Evolutionary conservation across 2,888 invertebrate genomes (phyloP).

Genomic region (Mythimna lalbum): DNA sequence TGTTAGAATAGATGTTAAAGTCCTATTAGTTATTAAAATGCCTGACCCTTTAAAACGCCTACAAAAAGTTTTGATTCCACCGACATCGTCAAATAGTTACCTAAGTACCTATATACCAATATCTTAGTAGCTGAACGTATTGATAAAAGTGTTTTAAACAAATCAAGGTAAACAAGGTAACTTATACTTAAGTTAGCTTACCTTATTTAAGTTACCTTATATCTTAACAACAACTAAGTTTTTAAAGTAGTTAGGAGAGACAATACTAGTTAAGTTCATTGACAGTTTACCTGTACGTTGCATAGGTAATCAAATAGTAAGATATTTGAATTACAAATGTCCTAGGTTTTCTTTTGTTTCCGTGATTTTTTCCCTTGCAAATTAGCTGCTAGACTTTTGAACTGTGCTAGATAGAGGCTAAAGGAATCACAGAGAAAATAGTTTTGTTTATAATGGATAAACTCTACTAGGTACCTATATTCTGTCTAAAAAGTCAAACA

Average conservation of each 20-base stretch:
- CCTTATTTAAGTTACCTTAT: too few relatives aligned
- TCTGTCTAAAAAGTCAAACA: too few relatives aligned
- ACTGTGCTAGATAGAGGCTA: constrained; percentile 17
- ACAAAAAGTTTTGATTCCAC: not conserved
- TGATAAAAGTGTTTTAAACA: not conserved
- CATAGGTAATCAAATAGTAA: constrained; percentile 15
- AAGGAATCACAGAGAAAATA: not conserved
- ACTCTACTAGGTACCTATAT: too few relatives aligned
- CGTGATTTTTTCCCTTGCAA: constrained; percentile 42
- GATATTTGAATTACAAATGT: constrained; percentile 51
- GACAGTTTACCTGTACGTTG: constrained; percentile 23
- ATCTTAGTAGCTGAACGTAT: not conserved
- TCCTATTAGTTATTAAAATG: not conserved
- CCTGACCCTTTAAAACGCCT: not conserved
- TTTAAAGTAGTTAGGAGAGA: too few relatives aligned
- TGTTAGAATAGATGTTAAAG: constrained; percentile 6
- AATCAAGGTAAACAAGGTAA: too few relatives aligned
- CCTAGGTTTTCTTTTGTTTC: constrained; percentile 23
- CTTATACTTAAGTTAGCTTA: too few relatives aligned
- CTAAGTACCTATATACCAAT: not conserved
- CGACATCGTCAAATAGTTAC: not conserved
- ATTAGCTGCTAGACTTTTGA: constrained; percentile 24
- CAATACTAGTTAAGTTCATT: constrained; percentile 31
- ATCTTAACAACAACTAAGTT: too few relatives aligned
- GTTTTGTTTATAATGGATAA: too few relatives aligned